phyloP scores from a whole-genome alignment of 2,113 vertebrate species.

The Sphaerodactylus townsendi region DNA sequence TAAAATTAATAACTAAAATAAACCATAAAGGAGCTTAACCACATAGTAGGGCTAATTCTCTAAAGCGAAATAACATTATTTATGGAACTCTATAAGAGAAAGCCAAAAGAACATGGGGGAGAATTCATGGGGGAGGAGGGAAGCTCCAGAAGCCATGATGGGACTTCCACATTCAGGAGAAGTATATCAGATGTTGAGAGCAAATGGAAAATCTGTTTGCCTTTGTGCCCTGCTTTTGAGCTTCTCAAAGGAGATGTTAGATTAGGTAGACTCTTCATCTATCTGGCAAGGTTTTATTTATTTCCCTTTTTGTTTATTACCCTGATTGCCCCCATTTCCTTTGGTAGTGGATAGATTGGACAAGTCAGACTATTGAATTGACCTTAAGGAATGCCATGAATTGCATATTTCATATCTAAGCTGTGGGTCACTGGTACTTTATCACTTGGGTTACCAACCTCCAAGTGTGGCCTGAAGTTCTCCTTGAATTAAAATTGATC shows the following conservation, averaged over 20 bases:
- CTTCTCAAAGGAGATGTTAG: not conserved
- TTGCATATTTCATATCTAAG: not conserved
- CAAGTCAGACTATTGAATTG: not conserved
- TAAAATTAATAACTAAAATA: too few species aligned
- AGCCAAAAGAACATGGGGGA: too few species aligned
- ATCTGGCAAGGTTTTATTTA: not conserved
- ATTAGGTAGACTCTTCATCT: not conserved
- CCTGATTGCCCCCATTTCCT: not conserved
- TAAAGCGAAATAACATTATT: too few species aligned
- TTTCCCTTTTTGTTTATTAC: not conserved
- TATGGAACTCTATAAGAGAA: too few species aligned
- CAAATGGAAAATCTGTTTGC: not conserved
- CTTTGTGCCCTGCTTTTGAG: not conserved
- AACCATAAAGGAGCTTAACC: too few species aligned
- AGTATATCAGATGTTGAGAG: not conserved
- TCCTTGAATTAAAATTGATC: too few species aligned
- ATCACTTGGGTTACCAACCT: too few species aligned
- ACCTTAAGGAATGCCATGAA: not conserved
- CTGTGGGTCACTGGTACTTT: too few species aligned
- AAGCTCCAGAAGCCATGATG: not conserved
- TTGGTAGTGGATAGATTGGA: not conserved
- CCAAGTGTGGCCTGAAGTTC: too few species aligned
- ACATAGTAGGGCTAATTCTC: too few species aligned
- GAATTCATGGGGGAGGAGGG: too few species aligned
- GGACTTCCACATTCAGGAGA: not conserved